Conservation (phyloP, 2,797 vertebrate genomes). For the Cuniculus paca region DNA sequence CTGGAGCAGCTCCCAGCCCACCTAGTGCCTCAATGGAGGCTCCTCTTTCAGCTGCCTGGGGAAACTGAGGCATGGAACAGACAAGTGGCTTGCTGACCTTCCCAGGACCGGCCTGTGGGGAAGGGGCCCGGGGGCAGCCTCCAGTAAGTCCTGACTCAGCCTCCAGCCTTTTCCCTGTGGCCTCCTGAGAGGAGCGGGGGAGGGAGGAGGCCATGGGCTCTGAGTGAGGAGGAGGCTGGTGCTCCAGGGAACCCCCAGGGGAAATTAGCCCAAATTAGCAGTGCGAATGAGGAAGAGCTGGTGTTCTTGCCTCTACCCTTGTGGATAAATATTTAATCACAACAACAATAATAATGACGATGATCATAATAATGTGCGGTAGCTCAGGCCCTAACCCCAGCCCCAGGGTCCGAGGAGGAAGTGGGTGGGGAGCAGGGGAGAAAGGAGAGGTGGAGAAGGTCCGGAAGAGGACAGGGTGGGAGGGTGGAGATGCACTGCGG, state of each 20-base stretch:
- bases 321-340: conserved; percentile 83
- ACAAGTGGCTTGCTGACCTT: background rate
- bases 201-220: background rate
- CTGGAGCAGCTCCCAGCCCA: background rate
- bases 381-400: conserved; percentile 26
- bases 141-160: conserved; percentile 20
- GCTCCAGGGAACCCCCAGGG: conserved; percentile 63
- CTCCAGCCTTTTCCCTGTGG: background rate
- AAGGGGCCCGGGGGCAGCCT: background rate
- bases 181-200: background rate
- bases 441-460: background rate
- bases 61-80: conserved; percentile 43
- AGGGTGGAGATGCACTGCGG: background rate
- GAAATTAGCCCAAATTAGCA: conserved; percentile 82
- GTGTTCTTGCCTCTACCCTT: conserved; percentile 71
- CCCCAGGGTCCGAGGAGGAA: conserved; percentile 7
- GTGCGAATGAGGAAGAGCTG: conserved; percentile 77
- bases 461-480: background rate
- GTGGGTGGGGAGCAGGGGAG: background rate
- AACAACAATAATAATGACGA: conserved; percentile 71
- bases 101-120: background rate
- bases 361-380: conserved; percentile 46
- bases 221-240: background rate
- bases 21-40: background rate
- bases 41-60: background rate